Evolutionary conservation across 2,888 invertebrate species (phyloP).

Genomic region (Thyatira batis): DNA sequence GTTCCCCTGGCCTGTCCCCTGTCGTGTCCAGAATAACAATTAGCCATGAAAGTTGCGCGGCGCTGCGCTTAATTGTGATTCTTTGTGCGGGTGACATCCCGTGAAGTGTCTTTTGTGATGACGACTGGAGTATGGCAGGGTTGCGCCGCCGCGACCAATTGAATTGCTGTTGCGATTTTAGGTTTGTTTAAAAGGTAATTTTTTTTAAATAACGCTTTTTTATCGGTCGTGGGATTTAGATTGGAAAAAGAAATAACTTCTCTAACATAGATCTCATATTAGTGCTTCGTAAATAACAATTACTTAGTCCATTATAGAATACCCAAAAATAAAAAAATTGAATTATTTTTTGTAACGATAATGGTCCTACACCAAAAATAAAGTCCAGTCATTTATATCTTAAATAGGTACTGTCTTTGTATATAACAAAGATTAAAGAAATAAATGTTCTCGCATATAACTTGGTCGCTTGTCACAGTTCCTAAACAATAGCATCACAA

Average conservation of each 20-base stretch:
- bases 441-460: neutral
- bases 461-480: neutral
- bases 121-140: neutral
- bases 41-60: neutral
- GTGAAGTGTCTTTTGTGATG: conserved; percentile 11
- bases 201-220: too few species aligned
- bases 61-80: conserved; percentile 15
- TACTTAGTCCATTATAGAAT: too few species aligned
- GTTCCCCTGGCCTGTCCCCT: neutral
- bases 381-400: too few species aligned
- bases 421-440: neutral
- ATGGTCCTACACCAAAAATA: too few species aligned
- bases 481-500: neutral
- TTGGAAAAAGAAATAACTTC: too few species aligned
- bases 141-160: neutral
- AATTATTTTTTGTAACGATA: too few species aligned
- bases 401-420: too few species aligned
- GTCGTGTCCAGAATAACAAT: conserved; percentile 6
- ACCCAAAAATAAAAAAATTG: too few species aligned
- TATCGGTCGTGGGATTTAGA: too few species aligned
- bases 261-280: too few species aligned
- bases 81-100: conserved; percentile 20
- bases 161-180: neutral
- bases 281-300: too few species aligned
- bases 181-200: too few species aligned